Percentiles rank a stretch among this genome's conserved stretches.
Conservation (phyloP, 1,140 invertebrate genomes). For the Calosoma granatense region DNA sequence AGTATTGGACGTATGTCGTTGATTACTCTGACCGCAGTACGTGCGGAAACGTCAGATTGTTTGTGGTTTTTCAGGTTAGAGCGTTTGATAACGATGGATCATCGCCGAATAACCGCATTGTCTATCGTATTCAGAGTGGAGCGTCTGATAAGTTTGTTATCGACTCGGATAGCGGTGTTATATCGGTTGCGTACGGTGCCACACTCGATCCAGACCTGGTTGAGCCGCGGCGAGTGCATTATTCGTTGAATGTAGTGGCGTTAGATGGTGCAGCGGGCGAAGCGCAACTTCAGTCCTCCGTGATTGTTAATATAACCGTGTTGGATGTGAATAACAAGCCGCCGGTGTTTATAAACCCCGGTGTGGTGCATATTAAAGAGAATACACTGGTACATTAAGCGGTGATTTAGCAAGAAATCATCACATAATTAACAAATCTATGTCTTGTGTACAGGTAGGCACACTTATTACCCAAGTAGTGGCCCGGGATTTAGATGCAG, state of each 20-base stretch:
- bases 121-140: slow-evolving; percentile 79
- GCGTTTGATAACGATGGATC: slow-evolving; percentile 79
- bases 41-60: slow-evolving; percentile 11
- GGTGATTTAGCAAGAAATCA: slow-evolving; percentile 3
- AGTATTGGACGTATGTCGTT: slow-evolving; percentile 56
- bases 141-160: slow-evolving; percentile 89
- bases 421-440: not conserved
- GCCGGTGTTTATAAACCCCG: slow-evolving; percentile 61
- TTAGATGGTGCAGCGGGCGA: slow-evolving; percentile 79
- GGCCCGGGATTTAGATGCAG: slow-evolving; percentile 71
- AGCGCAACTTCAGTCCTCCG: slow-evolving; percentile 56
- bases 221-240: slow-evolving; percentile 56
- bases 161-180: slow-evolving; percentile 66
- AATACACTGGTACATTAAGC: slow-evolving; percentile 53
- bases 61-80: slow-evolving; percentile 44
- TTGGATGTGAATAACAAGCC: slow-evolving; percentile 87
- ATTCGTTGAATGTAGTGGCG: slow-evolving; percentile 61
- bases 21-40: no score
- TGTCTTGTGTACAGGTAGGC: slow-evolving; percentile 45
- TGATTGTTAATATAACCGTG: slow-evolving; percentile 73
- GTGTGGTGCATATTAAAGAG: slow-evolving; percentile 56
- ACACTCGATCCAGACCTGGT: slow-evolving; percentile 82
- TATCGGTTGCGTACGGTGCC: slow-evolving; percentile 77
- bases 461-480: slow-evolving; percentile 53
- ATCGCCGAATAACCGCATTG: slow-evolving; percentile 72